Evolutionary conservation across 2,113 vertebrate species (phyloP).

Genomic region (Serilophus lunatus): DNA sequence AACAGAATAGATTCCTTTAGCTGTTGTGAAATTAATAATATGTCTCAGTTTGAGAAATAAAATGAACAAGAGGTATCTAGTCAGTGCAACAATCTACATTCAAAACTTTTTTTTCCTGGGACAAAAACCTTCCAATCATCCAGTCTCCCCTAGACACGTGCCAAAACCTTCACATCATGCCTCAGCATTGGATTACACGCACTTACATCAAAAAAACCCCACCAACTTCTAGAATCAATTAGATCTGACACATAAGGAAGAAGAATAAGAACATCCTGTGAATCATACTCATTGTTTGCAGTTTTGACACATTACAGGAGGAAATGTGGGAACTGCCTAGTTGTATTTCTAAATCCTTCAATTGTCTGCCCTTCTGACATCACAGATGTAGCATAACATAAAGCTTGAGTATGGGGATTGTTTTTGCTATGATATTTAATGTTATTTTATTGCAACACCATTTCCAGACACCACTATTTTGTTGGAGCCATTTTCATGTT

Average conservation of each 20-base stretch:
- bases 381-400: background rate
- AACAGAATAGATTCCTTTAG: background rate
- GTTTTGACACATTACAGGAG: background rate
- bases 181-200: background rate
- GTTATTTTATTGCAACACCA: background rate
- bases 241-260: background rate
- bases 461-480: background rate
- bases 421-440: background rate
- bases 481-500: background rate
- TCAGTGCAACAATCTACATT: background rate
- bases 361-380: background rate
- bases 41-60: background rate
- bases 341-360: background rate
- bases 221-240: background rate
- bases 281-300: background rate
- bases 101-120: background rate
- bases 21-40: background rate
- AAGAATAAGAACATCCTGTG: background rate
- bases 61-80: background rate
- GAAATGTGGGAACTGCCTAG: background rate
- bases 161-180: background rate
- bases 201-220: background rate
- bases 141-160: background rate
- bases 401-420: background rate
- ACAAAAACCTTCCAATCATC: background rate